Evolutionary conservation across 2,888 invertebrate species (phyloP).

Genomic region (Leptura quadrifasciata): DNA sequence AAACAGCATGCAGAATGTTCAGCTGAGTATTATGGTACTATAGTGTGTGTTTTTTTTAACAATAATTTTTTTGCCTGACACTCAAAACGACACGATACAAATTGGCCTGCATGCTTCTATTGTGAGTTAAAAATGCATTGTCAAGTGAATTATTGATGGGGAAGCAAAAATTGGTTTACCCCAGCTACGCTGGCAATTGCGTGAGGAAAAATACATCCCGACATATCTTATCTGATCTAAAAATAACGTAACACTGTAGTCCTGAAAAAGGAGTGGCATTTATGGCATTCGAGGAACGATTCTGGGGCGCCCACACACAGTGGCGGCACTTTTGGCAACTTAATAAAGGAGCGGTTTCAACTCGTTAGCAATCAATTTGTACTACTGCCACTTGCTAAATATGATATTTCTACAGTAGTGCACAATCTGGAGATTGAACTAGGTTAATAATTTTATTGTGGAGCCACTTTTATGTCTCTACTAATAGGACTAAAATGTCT

Average conservation of each 20-base stretch:
- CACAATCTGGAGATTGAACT: background rate
- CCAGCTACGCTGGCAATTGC: slow-evolving; percentile 5
- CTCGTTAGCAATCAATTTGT: slow-evolving; percentile 57
- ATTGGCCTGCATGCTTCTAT: background rate
- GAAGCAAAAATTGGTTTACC: slow-evolving; percentile 1
- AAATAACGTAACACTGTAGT: slow-evolving; percentile 45
- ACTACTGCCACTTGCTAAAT: background rate
- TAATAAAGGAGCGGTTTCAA: slow-evolving; percentile 64
- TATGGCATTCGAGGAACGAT: slow-evolving; percentile 59
- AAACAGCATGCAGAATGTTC: no score
- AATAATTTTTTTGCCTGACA: no score
- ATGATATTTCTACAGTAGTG: background rate
- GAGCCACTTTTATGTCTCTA: no score
- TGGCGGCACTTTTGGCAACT: slow-evolving; percentile 61
- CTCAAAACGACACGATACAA: background rate
- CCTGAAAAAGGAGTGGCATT: slow-evolving; percentile 59
- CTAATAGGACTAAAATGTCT: no score
- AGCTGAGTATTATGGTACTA: no score
- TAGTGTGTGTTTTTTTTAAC: no score
- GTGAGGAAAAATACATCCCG: slow-evolving; percentile 24
- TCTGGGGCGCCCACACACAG: slow-evolving; percentile 59
- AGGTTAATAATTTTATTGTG: background rate
- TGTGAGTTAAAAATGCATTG: background rate
- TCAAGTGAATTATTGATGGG: slow-evolving; percentile 14
- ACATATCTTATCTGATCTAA: slow-evolving; percentile 39